phyloP scores from a whole-genome alignment of 2,888 invertebrate species.

The Incurvaria masculella region DNA sequence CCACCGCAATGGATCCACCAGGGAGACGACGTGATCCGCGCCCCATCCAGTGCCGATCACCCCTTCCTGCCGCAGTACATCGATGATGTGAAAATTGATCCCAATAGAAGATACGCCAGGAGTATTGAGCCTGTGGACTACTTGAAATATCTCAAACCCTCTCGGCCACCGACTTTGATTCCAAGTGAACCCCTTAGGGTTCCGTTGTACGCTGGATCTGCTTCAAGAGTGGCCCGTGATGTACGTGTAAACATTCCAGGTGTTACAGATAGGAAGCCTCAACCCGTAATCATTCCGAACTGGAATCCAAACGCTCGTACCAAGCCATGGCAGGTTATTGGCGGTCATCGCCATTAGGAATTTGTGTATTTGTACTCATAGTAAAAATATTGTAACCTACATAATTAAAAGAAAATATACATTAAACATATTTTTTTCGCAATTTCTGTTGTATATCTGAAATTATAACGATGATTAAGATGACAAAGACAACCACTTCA shows the following conservation, averaged over 20 bases:
- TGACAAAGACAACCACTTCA: no score
- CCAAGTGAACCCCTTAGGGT: neutral
- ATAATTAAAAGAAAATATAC: no score
- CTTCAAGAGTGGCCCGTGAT: neutral
- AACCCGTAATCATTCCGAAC: constrained; percentile 24
- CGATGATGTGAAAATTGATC: constrained; percentile 10
- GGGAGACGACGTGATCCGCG: constrained; percentile 3
- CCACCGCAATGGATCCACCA: constrained; percentile 4
- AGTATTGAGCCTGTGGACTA: neutral
- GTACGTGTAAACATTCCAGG: neutral
- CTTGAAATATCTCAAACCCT: neutral
- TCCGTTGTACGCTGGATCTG: neutral
- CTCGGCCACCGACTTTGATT: neutral
- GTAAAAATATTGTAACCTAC: no score
- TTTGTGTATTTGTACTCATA: no score
- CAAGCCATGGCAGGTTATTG: constrained; percentile 24
- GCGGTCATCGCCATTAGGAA: constrained; percentile 8
- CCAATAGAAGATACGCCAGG: constrained; percentile 7
- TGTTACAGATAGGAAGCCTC: constrained; percentile 17
- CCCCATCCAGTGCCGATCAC: constrained; percentile 7
- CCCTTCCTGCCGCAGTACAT: constrained; percentile 8
- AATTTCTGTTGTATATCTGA: no score
- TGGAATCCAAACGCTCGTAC: constrained; percentile 27
- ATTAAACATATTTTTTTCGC: no score
- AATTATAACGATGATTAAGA: no score